phyloP scores from a whole-genome alignment of 2,797 vertebrate species.

The Gadopsis marmoratus region DNA sequence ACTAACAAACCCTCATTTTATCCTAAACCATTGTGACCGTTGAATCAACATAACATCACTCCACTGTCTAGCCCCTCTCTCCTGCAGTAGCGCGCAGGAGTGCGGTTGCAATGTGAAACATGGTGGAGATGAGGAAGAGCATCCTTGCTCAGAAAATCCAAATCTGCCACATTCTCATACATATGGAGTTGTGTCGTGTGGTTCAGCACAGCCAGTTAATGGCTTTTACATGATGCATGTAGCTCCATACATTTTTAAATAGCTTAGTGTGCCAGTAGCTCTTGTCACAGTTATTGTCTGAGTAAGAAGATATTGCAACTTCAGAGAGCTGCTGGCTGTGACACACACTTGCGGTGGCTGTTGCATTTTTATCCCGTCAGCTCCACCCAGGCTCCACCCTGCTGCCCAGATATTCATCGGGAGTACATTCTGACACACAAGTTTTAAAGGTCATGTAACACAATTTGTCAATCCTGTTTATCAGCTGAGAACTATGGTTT shows the following conservation, averaged over 20 bases:
- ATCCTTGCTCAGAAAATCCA: no score
- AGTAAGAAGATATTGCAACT: not conserved
- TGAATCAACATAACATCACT: slow-evolving; percentile 23
- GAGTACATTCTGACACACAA: not conserved
- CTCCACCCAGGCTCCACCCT: slow-evolving; percentile 20
- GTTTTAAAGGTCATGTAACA: not conserved
- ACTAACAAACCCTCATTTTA: slow-evolving; percentile 12
- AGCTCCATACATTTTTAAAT: not conserved
- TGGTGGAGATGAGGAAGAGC: no score
- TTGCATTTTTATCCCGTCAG: not conserved
- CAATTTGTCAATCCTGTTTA: no score
- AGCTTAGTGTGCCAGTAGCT: not conserved
- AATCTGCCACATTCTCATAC: not conserved
- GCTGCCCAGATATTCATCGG: not conserved
- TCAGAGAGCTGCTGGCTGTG: not conserved
- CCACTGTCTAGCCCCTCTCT: not conserved
- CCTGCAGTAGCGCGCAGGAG: slow-evolving; percentile 15
- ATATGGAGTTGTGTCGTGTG: not conserved
- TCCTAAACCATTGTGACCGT: not conserved
- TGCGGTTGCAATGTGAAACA: slow-evolving; percentile 6
- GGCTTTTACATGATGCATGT: not conserved
- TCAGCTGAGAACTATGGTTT: no score
- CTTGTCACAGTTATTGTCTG: not conserved
- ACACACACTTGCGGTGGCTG: not conserved
- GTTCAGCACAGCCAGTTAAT: not conserved